phyloP scores from a whole-genome alignment of 2,113 vertebrate genomes.

The Nanger granti region DNA sequence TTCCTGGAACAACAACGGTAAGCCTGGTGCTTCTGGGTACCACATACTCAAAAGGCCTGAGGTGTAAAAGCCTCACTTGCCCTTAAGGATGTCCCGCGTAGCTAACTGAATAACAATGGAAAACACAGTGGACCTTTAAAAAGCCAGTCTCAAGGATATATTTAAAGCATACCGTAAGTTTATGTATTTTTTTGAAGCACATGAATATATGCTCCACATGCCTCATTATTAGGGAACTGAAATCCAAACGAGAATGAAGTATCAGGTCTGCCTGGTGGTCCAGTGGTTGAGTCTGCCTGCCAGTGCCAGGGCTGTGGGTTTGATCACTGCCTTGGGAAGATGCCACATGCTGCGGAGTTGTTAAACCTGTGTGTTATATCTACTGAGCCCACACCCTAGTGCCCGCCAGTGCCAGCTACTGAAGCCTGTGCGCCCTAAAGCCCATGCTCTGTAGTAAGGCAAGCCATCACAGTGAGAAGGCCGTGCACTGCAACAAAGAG shows the following conservation, averaged over 20 bases:
- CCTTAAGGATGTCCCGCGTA: background rate
- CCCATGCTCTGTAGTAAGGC: background rate
- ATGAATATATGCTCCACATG: background rate
- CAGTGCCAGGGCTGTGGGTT: background rate
- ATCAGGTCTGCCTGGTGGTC: background rate
- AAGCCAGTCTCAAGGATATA: background rate
- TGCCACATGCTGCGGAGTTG: background rate
- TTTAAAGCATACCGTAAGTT: background rate
- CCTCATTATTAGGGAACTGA: background rate
- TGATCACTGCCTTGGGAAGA: background rate
- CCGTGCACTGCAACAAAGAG: accelerated
- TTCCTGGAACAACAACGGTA: background rate
- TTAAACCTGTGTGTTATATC: background rate
- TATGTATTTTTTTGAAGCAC: background rate
- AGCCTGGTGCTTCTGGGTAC: background rate
- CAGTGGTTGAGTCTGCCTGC: background rate
- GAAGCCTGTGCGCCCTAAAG: background rate
- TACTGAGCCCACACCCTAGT: background rate
- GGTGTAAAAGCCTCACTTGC: background rate
- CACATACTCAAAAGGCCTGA: background rate
- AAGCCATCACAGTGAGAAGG: background rate
- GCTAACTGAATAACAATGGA: background rate
- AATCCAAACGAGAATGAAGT: background rate
- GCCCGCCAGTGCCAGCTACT: background rate
- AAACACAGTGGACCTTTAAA: background rate